Evolutionary conservation across 1,140 invertebrate genomes (phyloP).

Genomic region (Calycopis cecrops): DNA sequence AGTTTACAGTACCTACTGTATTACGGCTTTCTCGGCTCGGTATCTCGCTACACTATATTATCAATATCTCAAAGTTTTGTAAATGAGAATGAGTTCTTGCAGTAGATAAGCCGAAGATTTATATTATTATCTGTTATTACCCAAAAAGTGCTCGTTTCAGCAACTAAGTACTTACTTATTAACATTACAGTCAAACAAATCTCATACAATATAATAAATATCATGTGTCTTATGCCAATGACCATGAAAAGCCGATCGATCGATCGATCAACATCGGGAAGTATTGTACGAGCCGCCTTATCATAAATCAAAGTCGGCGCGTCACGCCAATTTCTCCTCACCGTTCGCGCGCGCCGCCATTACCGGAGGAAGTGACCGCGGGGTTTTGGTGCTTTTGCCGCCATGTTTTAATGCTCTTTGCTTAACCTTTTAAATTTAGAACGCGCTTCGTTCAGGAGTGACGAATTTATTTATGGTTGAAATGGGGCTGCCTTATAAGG

Average conservation of each 20-base stretch:
- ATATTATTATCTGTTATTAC: no score
- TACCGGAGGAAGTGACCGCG: constrained; percentile 58
- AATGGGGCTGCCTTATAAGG: no score
- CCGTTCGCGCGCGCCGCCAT: constrained; percentile 33
- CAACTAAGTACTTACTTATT: no score
- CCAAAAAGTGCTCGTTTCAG: no score
- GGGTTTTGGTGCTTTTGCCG: constrained; percentile 45
- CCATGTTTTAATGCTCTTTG: constrained; percentile 16
- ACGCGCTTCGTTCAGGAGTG: not conserved
- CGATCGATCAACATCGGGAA: not conserved
- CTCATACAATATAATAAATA: no score
- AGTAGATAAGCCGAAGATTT: no score
- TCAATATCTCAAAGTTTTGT: no score
- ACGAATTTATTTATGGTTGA: not conserved
- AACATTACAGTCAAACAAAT: no score
- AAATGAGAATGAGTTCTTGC: no score
- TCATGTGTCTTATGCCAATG: not conserved
- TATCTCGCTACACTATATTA: no score
- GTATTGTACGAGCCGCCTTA: constrained; percentile 20
- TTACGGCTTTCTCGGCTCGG: no score
- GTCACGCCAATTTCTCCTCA: constrained; percentile 45
- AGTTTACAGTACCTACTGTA: no score
- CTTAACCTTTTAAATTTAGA: constrained; percentile 2
- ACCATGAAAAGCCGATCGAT: not conserved
- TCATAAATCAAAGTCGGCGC: constrained; percentile 39